Evolutionary conservation across 2,113 vertebrate species (phyloP).

Genomic region (Amphiprion ocellaris): DNA sequence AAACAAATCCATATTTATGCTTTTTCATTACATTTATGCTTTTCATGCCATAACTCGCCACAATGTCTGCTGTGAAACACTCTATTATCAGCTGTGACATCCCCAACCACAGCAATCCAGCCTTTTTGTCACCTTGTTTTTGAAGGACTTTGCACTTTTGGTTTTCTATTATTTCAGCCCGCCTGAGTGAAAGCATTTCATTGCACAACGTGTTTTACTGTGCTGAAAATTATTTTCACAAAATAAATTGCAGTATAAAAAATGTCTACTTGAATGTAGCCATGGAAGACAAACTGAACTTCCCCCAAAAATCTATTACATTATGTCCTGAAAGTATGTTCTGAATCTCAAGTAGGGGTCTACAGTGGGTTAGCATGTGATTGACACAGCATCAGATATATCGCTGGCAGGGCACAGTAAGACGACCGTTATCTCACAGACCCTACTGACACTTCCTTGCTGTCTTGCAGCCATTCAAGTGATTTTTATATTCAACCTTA

Average conservation of each 20-base stretch:
- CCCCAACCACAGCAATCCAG: not conserved
- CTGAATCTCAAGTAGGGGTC: constrained; percentile 31
- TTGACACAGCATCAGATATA: constrained; percentile 69
- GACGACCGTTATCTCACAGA: constrained; percentile 61
- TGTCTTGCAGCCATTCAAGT: constrained; percentile 39
- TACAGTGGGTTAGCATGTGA: constrained; percentile 49
- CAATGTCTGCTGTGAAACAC: no score
- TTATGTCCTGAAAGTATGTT: not conserved
- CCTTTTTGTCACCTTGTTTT: not conserved
- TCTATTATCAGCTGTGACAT: no score
- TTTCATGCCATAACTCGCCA: no score
- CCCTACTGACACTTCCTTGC: constrained; percentile 45
- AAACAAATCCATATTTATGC: no score
- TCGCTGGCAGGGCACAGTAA: constrained; percentile 33
- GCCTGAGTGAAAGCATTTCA: no score
- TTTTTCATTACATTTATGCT: no score
- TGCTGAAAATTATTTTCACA: not conserved
- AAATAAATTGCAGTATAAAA: accelerated
- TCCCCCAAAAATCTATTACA: not conserved
- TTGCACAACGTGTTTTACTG: not conserved
- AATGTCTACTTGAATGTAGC: not conserved
- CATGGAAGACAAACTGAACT: not conserved
- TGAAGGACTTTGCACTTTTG: not conserved
- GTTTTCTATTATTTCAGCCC: not conserved
- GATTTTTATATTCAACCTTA: constrained; percentile 44